phyloP scores from a whole-genome alignment of 2,113 vertebrate species.

The Corythoichthys haematopterus region DNA sequence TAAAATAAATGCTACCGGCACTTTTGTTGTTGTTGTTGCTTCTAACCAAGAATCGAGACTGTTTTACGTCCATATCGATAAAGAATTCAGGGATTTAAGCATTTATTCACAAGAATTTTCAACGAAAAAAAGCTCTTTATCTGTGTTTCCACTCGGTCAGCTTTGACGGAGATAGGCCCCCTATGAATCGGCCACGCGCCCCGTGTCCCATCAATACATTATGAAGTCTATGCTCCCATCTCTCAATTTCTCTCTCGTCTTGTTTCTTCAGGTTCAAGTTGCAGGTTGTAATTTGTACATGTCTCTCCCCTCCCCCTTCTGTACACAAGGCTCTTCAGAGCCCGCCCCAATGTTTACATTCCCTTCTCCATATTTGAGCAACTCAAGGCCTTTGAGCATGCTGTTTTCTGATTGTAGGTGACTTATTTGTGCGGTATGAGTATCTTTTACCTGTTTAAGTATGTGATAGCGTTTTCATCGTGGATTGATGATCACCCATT shows the following conservation, averaged over 20 bases:
- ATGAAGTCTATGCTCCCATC: not conserved
- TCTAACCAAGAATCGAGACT: too few species aligned
- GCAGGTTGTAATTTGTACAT: slow-evolving; percentile 52
- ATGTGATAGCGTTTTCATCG: not conserved
- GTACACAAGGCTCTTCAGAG: slow-evolving; percentile 36
- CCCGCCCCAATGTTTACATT: slow-evolving; percentile 80
- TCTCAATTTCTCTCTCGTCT: not conserved
- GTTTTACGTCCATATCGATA: too few species aligned
- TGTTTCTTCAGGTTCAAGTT: slow-evolving; percentile 62
- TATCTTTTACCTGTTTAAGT: slow-evolving; percentile 26
- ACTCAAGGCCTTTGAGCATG: slow-evolving; percentile 57
- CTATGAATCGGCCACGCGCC: too few species aligned
- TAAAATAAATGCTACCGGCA: too few species aligned
- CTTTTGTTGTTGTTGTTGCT: too few species aligned
- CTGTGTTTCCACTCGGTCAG: too few species aligned
- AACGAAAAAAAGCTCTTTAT: too few species aligned
- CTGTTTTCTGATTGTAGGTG: slow-evolving; percentile 29
- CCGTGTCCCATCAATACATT: too few species aligned
- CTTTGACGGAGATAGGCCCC: too few species aligned
- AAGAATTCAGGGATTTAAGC: too few species aligned
- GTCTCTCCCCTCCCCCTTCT: slow-evolving; percentile 23
- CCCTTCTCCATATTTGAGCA: slow-evolving; percentile 70
- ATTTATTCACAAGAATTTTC: too few species aligned
- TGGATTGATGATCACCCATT: slow-evolving; percentile 50
- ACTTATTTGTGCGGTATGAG: slow-evolving; percentile 18